A percentile compares a stretch with the other conserved stretches of the same genome.
phyloP scores from a whole-genome alignment of 2,797 vertebrate species.

The Dipus sagitta region DNA sequence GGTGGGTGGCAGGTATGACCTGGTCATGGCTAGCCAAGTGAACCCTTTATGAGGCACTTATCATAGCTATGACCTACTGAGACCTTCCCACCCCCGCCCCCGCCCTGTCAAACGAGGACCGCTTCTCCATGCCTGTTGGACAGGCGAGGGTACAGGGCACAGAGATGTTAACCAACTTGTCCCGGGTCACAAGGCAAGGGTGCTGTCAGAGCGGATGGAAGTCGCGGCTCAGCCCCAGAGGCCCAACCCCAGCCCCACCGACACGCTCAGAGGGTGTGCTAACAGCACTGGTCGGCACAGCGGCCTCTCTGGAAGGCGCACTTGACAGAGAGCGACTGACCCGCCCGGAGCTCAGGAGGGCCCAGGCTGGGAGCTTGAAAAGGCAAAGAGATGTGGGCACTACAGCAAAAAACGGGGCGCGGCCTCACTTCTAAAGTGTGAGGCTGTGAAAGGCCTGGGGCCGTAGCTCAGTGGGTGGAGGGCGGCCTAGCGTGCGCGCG shows the following conservation, averaged over 20 bases:
- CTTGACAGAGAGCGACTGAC: rapidly evolving
- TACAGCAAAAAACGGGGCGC: rapidly evolving
- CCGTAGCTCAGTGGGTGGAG: background rate
- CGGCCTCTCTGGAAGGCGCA: background rate
- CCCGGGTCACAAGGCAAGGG: background rate
- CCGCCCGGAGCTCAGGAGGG: background rate
- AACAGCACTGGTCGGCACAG: rapidly evolving
- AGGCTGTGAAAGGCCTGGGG: background rate
- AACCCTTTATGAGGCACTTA: rapidly evolving
- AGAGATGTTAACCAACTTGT: background rate
- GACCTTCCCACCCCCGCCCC: background rate
- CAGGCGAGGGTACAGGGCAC: background rate
- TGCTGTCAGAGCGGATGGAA: rapidly evolving
- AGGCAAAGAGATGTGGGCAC: rapidly evolving
- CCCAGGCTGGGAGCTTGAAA: background rate
- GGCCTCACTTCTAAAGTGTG: background rate
- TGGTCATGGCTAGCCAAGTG: rapidly evolving
- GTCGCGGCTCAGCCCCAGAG: background rate
- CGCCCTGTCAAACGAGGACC: background rate
- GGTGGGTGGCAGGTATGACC: background rate
- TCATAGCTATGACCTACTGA: too few relatives aligned
- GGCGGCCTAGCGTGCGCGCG: background rate
- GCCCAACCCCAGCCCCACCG: rapidly evolving
- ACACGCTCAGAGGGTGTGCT: rapidly evolving
- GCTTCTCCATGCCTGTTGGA: background rate